Evolutionary conservation across 1,140 invertebrate genomes (phyloP).

Genomic region (Magallana ariakensis): DNA sequence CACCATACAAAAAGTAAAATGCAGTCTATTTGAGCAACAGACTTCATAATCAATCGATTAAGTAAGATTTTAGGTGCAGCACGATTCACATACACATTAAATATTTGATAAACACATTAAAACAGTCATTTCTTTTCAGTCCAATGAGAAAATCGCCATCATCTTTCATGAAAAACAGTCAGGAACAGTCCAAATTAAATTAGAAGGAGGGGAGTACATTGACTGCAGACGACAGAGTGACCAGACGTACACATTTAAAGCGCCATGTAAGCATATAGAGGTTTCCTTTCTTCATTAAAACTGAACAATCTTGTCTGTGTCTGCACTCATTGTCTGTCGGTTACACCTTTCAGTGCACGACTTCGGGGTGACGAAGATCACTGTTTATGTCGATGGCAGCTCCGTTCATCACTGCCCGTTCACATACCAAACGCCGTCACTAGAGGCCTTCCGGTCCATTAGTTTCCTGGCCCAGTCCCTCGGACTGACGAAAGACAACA

Average conservation of each 20-base stretch:
- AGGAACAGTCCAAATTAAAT: conserved; percentile 44
- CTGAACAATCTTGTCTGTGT: neutral
- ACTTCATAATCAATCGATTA: no score
- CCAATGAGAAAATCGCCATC: conserved; percentile 43
- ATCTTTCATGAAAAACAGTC: conserved; percentile 43
- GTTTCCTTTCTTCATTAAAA: neutral
- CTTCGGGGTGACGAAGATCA: conserved; percentile 2
- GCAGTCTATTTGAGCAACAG: no score
- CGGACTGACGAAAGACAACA: conserved; percentile 38
- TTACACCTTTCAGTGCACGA: neutral
- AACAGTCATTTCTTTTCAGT: conserved; percentile 27
- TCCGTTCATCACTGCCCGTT: neutral
- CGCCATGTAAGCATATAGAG: conserved; percentile 28
- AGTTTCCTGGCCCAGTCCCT: conserved; percentile 58
- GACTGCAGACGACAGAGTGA: conserved; percentile 27
- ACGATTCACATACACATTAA: no score
- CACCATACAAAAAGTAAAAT: no score
- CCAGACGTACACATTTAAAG: conserved; percentile 33
- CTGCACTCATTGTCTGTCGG: no score
- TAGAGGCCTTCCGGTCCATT: conserved; percentile 48
- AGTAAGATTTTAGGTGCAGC: no score
- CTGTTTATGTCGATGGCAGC: conserved; percentile 21
- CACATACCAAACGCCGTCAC: conserved; percentile 14
- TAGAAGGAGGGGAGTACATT: conserved; percentile 43
- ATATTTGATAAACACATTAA: neutral